phyloP scores from a whole-genome alignment of 2,797 vertebrate species.

The Coracias cyanogaster region DNA sequence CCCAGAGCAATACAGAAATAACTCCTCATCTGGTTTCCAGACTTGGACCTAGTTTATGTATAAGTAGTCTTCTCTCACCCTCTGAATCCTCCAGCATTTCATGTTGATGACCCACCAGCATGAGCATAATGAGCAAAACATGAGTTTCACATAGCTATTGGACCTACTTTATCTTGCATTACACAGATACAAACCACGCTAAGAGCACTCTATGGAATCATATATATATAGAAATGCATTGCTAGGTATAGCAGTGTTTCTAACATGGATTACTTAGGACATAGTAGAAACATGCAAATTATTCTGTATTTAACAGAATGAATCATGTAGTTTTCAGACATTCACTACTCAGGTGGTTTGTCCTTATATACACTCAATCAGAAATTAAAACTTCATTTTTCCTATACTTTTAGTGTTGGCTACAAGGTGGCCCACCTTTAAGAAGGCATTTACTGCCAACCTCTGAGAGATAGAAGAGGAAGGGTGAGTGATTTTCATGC shows the following conservation, averaged over 20 bases:
- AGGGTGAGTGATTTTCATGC: conserved; percentile 73
- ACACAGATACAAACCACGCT: not conserved
- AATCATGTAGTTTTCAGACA: not conserved
- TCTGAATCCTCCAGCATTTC: not conserved
- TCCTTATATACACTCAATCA: not conserved
- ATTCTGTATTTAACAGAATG: not conserved
- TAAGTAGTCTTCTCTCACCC: not conserved
- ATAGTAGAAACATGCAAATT: not conserved
- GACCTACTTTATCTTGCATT: not conserved
- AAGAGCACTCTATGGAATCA: not conserved
- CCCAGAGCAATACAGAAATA: not conserved
- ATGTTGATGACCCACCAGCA: not conserved
- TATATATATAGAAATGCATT: not conserved
- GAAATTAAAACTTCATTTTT: not conserved
- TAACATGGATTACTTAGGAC: not conserved
- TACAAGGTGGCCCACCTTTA: conserved; percentile 52
- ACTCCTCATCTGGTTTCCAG: not conserved
- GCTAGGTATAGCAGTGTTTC: not conserved
- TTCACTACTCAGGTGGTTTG: not conserved
- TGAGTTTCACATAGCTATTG: not conserved
- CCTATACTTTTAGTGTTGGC: not conserved
- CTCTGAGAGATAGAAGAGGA: conserved; percentile 62
- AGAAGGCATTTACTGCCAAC: conserved; percentile 38
- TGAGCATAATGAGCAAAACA: not conserved
- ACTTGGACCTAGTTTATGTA: not conserved